phyloP scores from a whole-genome alignment of 2,888 invertebrate genomes.

The Spatulosminthurus flaviceps region DNA sequence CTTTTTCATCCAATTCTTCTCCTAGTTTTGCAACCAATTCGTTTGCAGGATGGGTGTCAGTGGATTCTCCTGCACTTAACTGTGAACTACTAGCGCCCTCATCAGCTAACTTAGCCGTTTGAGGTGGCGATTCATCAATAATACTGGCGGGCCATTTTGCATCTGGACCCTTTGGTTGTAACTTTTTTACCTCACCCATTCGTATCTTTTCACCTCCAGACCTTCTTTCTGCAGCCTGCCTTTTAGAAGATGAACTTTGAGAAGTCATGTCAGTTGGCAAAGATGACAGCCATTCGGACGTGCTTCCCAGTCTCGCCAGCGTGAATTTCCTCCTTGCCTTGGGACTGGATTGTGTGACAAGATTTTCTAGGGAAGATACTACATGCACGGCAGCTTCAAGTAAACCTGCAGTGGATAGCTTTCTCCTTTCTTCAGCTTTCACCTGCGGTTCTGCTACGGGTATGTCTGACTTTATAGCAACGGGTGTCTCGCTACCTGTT shows the following conservation, averaged over 20 bases:
- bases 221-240: conserved; percentile 37
- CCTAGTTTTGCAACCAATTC: conserved; percentile 41
- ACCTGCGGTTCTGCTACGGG: background rate
- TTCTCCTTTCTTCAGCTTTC: conserved; percentile 26
- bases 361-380: conserved; percentile 75
- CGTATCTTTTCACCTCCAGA: conserved; percentile 55
- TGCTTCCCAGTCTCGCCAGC: conserved; percentile 63
- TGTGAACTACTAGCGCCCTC: background rate
- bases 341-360: conserved; percentile 73
- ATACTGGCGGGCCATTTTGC: conserved; percentile 58
- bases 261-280: conserved; percentile 64
- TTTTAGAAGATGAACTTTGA: conserved; percentile 28
- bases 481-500: background rate
- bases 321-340: conserved; percentile 69
- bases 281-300: conserved; percentile 66
- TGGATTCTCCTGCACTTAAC: background rate
- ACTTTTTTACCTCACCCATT: conserved; percentile 57
- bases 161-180: conserved; percentile 54
- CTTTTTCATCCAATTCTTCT: conserved; percentile 62
- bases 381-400: conserved; percentile 75
- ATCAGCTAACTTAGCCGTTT: conserved; percentile 41
- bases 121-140: conserved; percentile 56
- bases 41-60: background rate
- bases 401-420: conserved; percentile 64
- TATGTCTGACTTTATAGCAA: background rate